Evolutionary conservation across 2,113 vertebrate species (phyloP).

Genomic region (Junco hyemalis): DNA sequence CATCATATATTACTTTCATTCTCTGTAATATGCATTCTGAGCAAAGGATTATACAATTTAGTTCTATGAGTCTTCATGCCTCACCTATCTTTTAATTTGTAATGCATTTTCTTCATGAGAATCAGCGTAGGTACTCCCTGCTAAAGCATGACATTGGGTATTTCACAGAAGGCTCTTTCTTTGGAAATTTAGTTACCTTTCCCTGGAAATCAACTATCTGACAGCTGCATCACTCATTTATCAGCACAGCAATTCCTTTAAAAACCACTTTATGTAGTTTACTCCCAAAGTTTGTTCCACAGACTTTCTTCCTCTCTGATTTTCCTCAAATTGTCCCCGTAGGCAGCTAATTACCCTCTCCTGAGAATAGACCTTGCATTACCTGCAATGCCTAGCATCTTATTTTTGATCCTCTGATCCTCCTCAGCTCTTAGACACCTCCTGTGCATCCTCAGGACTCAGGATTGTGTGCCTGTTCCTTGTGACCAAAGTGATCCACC

Average conservation of each 20-base stretch:
- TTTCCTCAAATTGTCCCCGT: not conserved
- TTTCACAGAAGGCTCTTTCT: not conserved
- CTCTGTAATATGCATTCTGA: not conserved
- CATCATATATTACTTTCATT: not conserved
- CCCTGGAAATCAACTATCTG: not conserved
- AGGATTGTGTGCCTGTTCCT: not conserved
- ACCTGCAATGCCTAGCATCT: not conserved
- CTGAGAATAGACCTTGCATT: not conserved
- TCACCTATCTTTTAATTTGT: not conserved
- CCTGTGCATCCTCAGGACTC: not conserved
- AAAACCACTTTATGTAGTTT: not conserved
- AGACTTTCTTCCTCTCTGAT: not conserved
- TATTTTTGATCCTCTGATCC: not conserved
- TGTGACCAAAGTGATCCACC: not conserved
- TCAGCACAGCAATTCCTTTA: not conserved
- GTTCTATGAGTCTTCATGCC: not conserved
- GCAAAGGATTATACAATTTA: not conserved
- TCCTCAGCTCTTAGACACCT: not conserved
- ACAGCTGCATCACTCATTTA: not conserved
- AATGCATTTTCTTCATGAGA: not conserved
- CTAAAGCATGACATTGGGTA: rapidly evolving
- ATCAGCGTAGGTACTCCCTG: not conserved
- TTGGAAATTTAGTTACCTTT: not conserved
- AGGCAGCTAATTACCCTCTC: not conserved
- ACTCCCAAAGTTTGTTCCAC: not conserved